Evolutionary conservation across 1,140 invertebrate genomes (phyloP).

Genomic region (Drosophila leontia): DNA sequence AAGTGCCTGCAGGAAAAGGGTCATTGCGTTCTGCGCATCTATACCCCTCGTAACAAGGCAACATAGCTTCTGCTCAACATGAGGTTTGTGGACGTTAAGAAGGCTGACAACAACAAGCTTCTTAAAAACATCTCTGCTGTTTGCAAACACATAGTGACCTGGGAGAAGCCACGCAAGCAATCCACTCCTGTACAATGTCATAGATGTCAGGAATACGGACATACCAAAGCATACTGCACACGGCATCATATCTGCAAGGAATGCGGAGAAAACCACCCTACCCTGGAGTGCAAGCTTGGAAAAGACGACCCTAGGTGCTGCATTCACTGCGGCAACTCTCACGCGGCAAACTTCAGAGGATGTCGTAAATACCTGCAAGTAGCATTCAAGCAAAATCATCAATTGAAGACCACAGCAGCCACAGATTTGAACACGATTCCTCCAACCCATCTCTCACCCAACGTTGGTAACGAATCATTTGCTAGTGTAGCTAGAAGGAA

Average conservation of each 20-base stretch:
- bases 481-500: too few species aligned
- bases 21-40: not conserved
- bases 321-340: not conserved
- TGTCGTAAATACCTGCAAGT: not conserved
- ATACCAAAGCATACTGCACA: too few species aligned
- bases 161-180: conserved; percentile 6
- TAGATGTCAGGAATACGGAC: too few species aligned
- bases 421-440: not conserved
- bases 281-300: too few species aligned
- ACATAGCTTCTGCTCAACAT: not conserved
- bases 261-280: too few species aligned
- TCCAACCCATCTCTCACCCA: not conserved
- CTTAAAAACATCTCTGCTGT: not conserved
- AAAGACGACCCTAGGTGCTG: too few species aligned
- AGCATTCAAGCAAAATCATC: not conserved
- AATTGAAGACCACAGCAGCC: not conserved
- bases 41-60: not conserved
- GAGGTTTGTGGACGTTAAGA: not conserved
- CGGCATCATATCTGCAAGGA: too few species aligned
- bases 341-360: not conserved
- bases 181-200: too few species aligned
- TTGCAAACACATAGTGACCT: not conserved
- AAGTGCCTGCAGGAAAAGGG: too few species aligned
- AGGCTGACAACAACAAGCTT: not conserved
- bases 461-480: too few species aligned